These are phyloP conservation scores for Sacculina carcini DNA, from an alignment of 2,888 invertebrate genomes.

Conservation along the genomic window DNA sequence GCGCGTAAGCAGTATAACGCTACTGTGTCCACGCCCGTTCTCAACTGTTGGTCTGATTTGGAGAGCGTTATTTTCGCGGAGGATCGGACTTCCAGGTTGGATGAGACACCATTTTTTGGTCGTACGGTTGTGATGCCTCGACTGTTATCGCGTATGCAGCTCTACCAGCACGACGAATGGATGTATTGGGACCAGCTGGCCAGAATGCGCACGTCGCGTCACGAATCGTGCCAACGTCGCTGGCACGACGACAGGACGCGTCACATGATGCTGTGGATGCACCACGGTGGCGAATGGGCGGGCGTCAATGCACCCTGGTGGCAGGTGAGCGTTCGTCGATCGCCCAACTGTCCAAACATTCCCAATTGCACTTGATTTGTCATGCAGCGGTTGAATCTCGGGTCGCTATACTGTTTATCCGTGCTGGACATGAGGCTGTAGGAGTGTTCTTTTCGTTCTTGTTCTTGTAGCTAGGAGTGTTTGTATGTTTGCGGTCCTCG, in stretches of 20 bases:
- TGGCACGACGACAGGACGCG: constrained; percentile 16
- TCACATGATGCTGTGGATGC: constrained; percentile 17
- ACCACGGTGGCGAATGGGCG: constrained; percentile 13
- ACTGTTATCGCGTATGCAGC: constrained; percentile 14
- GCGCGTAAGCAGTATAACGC: neutral
- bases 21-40: neutral
- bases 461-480: no score
- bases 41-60: constrained; percentile 15
- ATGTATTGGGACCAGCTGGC: constrained; percentile 16
- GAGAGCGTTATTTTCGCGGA: constrained; percentile 16
- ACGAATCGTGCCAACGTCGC: constrained; percentile 13
- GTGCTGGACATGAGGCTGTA: no score
- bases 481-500: no score
- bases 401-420: no score
- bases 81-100: constrained; percentile 7
- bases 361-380: no score
- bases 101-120: neutral
- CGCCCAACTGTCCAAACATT: neutral
- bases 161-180: constrained; percentile 16
- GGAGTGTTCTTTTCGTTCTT: no score
- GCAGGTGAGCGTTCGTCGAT: constrained; percentile 15
- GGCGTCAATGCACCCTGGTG: constrained; percentile 14
- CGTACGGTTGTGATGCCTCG: neutral
- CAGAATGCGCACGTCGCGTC: constrained; percentile 12
- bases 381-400: no score